Conservation (phyloP, 2,797 vertebrate genomes). For the Delichon dasypus region DNA sequence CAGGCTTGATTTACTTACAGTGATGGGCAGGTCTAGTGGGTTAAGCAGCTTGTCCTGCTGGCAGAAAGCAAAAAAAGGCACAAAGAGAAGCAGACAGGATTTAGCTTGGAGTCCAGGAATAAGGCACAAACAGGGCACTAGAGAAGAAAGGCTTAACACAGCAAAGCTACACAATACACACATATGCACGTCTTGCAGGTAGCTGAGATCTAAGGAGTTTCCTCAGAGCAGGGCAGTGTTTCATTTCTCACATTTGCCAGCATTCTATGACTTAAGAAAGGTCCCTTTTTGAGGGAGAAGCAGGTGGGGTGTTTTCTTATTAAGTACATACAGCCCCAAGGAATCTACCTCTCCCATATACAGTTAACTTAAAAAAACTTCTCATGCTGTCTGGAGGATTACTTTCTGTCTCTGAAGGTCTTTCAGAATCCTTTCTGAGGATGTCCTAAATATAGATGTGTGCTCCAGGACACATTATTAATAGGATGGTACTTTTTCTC, state of each 20-base stretch:
- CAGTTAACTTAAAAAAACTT: background rate
- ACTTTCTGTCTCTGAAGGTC: background rate
- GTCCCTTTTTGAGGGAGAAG: background rate
- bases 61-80: conserved; percentile 78
- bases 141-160: conserved; percentile 65
- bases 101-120: conserved; percentile 66
- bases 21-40: conserved; percentile 92
- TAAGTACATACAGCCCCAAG: background rate
- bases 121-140: conserved; percentile 48
- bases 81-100: conserved; percentile 79
- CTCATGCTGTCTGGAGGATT: background rate
- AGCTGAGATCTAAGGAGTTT: background rate
- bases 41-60: conserved; percentile 90
- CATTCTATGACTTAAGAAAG: background rate
- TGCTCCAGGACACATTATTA: background rate
- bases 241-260: background rate
- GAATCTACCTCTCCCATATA: background rate
- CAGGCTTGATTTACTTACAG: conserved; percentile 84
- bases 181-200: conserved; percentile 43
- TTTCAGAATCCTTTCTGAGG: background rate
- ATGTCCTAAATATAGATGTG: background rate
- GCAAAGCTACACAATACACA: conserved; percentile 70
- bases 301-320: background rate
- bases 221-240: background rate
- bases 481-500: background rate